These are phyloP conservation scores for Chrosomus eos DNA, from an alignment of 2,797 vertebrate genomes.

Conservation along the genomic window DNA sequence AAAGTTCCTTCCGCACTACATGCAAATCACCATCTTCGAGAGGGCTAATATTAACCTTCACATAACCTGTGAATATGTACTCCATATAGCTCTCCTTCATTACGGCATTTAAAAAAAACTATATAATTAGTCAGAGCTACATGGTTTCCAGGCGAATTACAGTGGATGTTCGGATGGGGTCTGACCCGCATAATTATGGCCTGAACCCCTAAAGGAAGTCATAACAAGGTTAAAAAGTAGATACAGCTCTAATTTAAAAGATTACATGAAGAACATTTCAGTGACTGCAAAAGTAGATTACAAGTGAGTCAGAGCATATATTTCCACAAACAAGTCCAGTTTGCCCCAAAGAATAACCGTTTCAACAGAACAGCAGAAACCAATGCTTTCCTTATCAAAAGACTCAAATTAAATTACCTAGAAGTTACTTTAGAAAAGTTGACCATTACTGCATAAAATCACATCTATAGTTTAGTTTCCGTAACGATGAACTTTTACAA, in stretches of 20 bases:
- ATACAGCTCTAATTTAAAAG: not conserved
- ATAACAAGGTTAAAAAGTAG: slow-evolving; percentile 1
- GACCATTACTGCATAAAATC: not conserved
- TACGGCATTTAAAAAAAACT: slow-evolving; percentile 14
- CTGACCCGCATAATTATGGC: slow-evolving; percentile 1
- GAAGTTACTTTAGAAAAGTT: not conserved
- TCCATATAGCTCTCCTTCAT: not conserved
- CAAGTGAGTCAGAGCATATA: not conserved
- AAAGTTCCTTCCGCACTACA: not conserved
- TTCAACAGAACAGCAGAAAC: not conserved
- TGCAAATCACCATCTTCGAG: slow-evolving; percentile 11
- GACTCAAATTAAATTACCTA: not conserved
- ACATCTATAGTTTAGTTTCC: not conserved
- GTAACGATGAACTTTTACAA: not conserved
- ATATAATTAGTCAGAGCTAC: slow-evolving; percentile 12
- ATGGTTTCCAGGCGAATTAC: not conserved
- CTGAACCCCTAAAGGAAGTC: not conserved
- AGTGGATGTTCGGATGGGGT: not conserved
- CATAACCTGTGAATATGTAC: slow-evolving; percentile 5
- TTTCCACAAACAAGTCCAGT: not conserved
- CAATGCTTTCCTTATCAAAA: not conserved
- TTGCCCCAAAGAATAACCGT: not conserved
- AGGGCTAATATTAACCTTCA: slow-evolving; percentile 21
- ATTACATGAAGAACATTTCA: slow-evolving; percentile 1
- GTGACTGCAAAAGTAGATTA: not conserved